Percentiles rank a stretch among this genome's conserved stretches.
phyloP scores from a whole-genome alignment of 1,140 invertebrate genomes.

The Ephestia elutella region DNA sequence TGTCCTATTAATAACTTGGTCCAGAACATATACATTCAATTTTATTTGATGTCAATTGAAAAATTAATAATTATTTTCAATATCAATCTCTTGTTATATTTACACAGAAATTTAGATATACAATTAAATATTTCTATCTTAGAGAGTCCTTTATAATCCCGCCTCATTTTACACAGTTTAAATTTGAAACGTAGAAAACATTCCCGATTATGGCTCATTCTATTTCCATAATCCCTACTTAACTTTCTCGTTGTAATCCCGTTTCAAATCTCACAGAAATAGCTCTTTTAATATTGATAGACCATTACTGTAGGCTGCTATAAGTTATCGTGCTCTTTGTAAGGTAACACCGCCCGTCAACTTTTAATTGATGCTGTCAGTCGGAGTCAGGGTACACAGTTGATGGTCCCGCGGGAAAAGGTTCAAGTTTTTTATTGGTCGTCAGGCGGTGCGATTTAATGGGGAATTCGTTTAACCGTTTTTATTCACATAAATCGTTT shows the following conservation, averaged over 20 bases:
- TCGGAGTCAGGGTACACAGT: slow-evolving; percentile 44
- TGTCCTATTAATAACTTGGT: too few relatives aligned
- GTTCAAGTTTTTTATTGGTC: slow-evolving; percentile 13
- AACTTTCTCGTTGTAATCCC: slow-evolving; percentile 1
- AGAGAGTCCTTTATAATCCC: background rate
- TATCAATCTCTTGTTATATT: too few relatives aligned
- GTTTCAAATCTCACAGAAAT: slow-evolving; percentile 20
- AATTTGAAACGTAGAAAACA: background rate
- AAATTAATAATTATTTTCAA: too few relatives aligned
- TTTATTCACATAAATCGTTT: background rate
- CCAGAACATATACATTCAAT: too few relatives aligned
- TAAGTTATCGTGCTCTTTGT: slow-evolving; percentile 46
- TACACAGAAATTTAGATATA: too few relatives aligned
- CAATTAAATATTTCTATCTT: too few relatives aligned
- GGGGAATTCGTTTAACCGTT: background rate
- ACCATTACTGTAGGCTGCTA: slow-evolving; percentile 51
- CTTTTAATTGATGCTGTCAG: slow-evolving; percentile 66
- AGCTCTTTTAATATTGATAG: slow-evolving; percentile 57
- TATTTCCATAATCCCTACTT: slow-evolving; percentile 3
- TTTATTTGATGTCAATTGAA: too few relatives aligned
- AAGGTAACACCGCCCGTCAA: slow-evolving; percentile 58
- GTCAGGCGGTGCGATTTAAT: background rate
- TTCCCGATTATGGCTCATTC: background rate
- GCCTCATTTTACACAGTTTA: background rate
- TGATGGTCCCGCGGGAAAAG: slow-evolving; percentile 48